Conservation (phyloP, 2,888 invertebrate species). For the Thumatha senex region DNA sequence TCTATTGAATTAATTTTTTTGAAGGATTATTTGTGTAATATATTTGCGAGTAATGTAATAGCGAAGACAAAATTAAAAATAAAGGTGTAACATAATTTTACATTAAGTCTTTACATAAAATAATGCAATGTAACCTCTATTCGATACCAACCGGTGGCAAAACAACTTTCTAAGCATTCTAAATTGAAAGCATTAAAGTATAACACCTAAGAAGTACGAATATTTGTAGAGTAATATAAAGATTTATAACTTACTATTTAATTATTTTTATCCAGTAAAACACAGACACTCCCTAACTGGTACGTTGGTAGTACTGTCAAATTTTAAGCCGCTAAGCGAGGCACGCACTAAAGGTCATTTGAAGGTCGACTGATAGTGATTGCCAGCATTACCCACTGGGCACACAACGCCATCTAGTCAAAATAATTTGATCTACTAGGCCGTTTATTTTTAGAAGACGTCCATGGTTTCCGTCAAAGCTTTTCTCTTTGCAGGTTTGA, state of each 20-base stretch:
- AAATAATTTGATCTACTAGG: background rate
- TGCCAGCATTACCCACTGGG: constrained; percentile 20
- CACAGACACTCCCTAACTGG: constrained; percentile 71
- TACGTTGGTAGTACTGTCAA: constrained; percentile 70
- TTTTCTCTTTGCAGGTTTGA: no score
- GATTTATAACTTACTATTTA: constrained; percentile 34
- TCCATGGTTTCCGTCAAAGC: no score
- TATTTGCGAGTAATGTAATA: no score
- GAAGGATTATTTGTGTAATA: no score
- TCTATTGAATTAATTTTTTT: no score
- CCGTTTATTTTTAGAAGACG: no score
- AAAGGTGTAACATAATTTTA: no score
- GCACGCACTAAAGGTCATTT: constrained; percentile 77
- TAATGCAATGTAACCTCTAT: constrained; percentile 11
- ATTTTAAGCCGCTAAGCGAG: constrained; percentile 55
- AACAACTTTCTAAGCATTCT: constrained; percentile 21
- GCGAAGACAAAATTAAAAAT: no score
- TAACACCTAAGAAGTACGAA: no score
- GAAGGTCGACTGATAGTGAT: constrained; percentile 71
- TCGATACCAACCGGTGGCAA: constrained; percentile 20
- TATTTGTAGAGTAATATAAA: background rate
- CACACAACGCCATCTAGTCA: constrained; percentile 23
- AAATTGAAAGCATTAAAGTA: background rate
- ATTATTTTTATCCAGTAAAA: constrained; percentile 43
- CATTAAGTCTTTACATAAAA: background rate